Conservation (phyloP, 1,140 invertebrate species). For the Drosophila paulistorum region DNA sequence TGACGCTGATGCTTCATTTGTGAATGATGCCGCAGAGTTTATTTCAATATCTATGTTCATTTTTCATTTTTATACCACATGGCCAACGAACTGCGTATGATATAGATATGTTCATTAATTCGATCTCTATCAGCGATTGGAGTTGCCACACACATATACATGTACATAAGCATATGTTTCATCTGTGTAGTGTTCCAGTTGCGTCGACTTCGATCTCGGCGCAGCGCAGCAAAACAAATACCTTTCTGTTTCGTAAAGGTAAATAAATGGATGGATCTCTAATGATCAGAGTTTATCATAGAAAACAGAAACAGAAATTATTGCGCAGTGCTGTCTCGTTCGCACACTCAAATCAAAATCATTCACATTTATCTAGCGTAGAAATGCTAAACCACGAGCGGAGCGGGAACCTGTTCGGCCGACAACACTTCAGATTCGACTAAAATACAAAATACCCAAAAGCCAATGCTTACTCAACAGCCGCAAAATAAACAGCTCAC, state of each 20-base stretch:
- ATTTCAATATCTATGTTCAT: conserved; percentile 56
- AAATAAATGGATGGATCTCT: conserved; percentile 32
- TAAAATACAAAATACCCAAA: conserved; percentile 44
- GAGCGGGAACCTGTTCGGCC: conserved; percentile 48
- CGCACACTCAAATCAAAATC: conserved; percentile 6
- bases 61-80: conserved; percentile 62
- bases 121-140: conserved; percentile 7
- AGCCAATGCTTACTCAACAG: conserved; percentile 56
- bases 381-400: conserved; percentile 4
- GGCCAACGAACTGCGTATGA: conserved; percentile 32
- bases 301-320: conserved; percentile 16
- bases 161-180: conserved; percentile 2
- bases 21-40: conserved; percentile 27
- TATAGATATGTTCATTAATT: conserved; percentile 5
- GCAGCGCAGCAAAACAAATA: conserved; percentile 10
- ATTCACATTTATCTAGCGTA: conserved; percentile 33
- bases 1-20: conserved; percentile 7
- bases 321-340: conserved; percentile 35
- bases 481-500: conserved; percentile 49
- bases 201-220: background rate
- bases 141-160: background rate
- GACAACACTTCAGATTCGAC: conserved; percentile 53
- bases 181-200: conserved; percentile 3
- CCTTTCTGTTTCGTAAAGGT: conserved; percentile 29
- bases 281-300: conserved; percentile 40